Evolutionary conservation across 2,888 invertebrate genomes (phyloP), one percentile per base, ranked within the genome.

Genomic region (Tuberolachnus salignus): DNA sequence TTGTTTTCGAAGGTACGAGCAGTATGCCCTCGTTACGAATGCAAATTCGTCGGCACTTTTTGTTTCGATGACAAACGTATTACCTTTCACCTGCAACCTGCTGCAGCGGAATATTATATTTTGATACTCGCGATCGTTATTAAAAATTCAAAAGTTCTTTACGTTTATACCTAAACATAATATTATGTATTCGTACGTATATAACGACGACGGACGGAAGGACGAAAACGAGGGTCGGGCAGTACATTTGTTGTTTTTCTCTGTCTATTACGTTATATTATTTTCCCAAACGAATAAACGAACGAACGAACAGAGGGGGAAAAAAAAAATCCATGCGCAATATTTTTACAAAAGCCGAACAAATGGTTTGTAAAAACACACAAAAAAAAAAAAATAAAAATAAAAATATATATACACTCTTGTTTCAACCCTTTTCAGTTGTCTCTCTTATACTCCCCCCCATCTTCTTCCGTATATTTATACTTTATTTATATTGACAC

Each of bases 401-500:
- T 34, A 75, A 66, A 64, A 64, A 57, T n/a, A n/a, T n/a, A 49
- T 57, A 59, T 57, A n/a, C 46, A 59, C 75, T 75, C 67, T 75
- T 46, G 57, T 66, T 75, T 75, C 26, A 67, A 75, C 57, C 66
- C 75, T 66, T 75, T 67, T 75, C 46, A 26, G 67, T 46, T 67
- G 57, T 73, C n/a, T 73, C n/a, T 53, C 67, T 26, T 23, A 42
- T 34, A 34, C 34, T 6, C 34, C 51, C 13, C 44, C 59, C 13
- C 19, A 6, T 59, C 10, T n/a, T 59, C 64, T 34, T 19, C 34
- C 13, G 21, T 59, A 13, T 51, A 4, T 34, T 69, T 69, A 59
- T 69, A 78, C 46, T 59, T 78, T 78, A 67, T 78, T 78, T 78
- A 78, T 78, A 78, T 78, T 78, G 78, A 78, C 78, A 78, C 78